phyloP scores from a whole-genome alignment of 2,888 invertebrate genomes.

The Leucoptera coffeella region DNA sequence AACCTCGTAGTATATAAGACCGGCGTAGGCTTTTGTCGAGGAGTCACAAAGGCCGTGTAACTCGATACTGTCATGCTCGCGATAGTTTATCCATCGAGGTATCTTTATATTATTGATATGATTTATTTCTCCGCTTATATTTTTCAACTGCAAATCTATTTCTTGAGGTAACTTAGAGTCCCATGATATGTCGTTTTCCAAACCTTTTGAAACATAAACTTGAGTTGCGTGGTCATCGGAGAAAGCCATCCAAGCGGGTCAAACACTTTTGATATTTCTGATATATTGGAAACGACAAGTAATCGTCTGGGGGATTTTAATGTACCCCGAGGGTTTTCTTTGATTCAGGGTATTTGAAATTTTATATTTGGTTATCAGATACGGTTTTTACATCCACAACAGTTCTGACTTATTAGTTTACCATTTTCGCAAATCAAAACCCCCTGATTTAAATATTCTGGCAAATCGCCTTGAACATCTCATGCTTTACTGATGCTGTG shows the following conservation, averaged over 20 bases:
- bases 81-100: background rate
- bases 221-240: conserved; percentile 2
- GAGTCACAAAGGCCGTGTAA: conserved; percentile 2
- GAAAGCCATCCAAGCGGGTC: conserved; percentile 4
- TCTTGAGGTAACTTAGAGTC: conserved; percentile 1
- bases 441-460: conserved; percentile 4
- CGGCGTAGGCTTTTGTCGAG: conserved; percentile 1
- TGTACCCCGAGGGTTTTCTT: conserved; percentile 1
- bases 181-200: conserved; percentile 3
- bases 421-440: conserved; percentile 7
- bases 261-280: conserved; percentile 3
- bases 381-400: background rate
- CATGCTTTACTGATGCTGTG: conserved; percentile 2
- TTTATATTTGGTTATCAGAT: background rate
- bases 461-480: conserved; percentile 4
- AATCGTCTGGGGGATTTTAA: background rate
- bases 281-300: conserved; percentile 1
- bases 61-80: background rate
- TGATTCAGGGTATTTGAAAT: conserved; percentile 1
- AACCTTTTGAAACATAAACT: conserved; percentile 3
- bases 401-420: conserved; percentile 4
- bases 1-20: background rate
- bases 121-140: conserved; percentile 1
- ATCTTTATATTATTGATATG: background rate
- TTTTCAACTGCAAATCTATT: conserved; percentile 1